Percentiles rank a stretch among this genome's conserved stretches.
phyloP scores from a whole-genome alignment of 2,113 vertebrate species.

The Dipodomys stephensi region DNA sequence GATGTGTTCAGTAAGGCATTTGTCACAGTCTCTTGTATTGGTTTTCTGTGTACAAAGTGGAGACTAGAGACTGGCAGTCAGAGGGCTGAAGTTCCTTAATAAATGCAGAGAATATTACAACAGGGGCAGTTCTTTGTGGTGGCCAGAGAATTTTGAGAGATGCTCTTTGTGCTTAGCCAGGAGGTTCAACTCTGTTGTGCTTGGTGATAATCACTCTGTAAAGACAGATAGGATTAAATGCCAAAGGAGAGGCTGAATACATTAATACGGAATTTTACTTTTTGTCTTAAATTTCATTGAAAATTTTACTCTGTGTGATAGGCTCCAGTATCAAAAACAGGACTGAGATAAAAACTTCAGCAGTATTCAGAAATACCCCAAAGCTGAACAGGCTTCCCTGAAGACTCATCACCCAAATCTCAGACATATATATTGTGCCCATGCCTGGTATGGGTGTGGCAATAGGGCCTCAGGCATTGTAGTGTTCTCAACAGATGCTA shows the following conservation, averaged over 20 bases:
- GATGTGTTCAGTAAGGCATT: background rate
- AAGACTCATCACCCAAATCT: background rate
- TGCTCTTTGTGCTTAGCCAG: background rate
- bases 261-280: background rate
- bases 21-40: background rate
- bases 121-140: background rate
- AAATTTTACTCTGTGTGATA: background rate
- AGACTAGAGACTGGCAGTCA: background rate
- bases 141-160: no score
- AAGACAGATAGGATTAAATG: background rate
- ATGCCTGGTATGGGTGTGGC: fast-evolving
- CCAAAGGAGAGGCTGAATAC: background rate
- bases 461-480: no score
- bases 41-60: background rate
- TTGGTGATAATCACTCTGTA: background rate
- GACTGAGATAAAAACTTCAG: background rate
- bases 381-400: background rate
- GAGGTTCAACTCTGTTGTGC: background rate
- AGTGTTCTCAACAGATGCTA: background rate
- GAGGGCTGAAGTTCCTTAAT: background rate
- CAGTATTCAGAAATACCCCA: background rate
- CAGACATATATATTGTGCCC: background rate
- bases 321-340: background rate
- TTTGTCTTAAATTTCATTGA: background rate
- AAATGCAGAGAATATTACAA: no score